Evolutionary conservation across 2,888 invertebrate genomes (phyloP).

Genomic region (Rhagophthalmus giganteus): DNA sequence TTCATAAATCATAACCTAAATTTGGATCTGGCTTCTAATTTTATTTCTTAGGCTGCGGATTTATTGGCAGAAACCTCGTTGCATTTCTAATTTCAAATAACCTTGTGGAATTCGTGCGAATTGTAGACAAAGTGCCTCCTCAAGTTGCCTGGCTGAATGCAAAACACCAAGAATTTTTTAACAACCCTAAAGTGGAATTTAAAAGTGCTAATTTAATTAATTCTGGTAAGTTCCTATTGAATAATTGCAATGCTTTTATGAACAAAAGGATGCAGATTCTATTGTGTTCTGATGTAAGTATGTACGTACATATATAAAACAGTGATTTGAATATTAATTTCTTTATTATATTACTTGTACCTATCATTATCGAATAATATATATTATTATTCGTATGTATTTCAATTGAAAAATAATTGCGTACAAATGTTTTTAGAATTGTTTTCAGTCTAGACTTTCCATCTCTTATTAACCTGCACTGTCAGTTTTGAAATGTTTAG

Average conservation of each 20-base stretch:
- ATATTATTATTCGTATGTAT: not conserved
- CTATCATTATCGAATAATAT: not conserved
- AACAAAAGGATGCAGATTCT: not conserved
- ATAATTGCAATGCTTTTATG: slow-evolving; percentile 1
- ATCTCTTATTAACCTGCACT: no score
- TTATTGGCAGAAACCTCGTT: slow-evolving; percentile 88
- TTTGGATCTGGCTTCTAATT: slow-evolving; percentile 2
- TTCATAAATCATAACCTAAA: slow-evolving; percentile 14
- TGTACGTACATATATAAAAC: no score
- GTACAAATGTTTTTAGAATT: no score
- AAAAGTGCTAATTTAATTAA: slow-evolving; percentile 91
- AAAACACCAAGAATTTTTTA: slow-evolving; percentile 72
- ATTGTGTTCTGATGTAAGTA: slow-evolving; percentile 1
- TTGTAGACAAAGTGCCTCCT: slow-evolving; percentile 92
- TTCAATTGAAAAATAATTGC: not conserved
- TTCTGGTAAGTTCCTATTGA: slow-evolving; percentile 67
- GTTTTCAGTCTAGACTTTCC: no score
- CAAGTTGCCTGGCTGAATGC: slow-evolving; percentile 88
- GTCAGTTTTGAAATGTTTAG: no score
- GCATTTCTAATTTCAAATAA: slow-evolving; percentile 78
- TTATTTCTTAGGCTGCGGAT: slow-evolving; percentile 79
- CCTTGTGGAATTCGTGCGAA: slow-evolving; percentile 72
- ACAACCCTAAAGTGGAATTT: slow-evolving; percentile 79
- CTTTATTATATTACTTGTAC: no score
- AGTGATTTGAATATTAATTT: no score